Percentiles rank a stretch among this genome's conserved stretches.
Conservation (phyloP, 2,797 vertebrate species). For the Pseudomugil gertrudae region DNA sequence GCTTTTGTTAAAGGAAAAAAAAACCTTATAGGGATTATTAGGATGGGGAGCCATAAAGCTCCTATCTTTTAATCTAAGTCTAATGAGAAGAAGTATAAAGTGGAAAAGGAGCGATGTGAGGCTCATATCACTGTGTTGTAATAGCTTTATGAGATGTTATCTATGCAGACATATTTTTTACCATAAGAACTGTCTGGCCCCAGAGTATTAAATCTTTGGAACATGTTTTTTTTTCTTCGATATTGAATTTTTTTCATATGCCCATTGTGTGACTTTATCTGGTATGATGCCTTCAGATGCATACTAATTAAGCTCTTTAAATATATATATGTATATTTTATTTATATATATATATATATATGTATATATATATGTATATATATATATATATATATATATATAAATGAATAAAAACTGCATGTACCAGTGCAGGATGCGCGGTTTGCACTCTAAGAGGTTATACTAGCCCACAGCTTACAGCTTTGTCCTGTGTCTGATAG, state of each 20-base stretch:
- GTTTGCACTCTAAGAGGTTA: conserved; percentile 8
- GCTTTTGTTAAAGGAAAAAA: neutral
- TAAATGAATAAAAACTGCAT: no score
- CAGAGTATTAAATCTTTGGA: conserved; percentile 6
- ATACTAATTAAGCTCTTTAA: neutral
- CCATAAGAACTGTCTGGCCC: neutral
- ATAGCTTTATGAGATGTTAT: conserved; percentile 2
- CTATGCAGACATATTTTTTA: conserved; percentile 28
- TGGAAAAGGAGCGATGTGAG: neutral
- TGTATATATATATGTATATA: no score
- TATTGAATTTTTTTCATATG: neutral
- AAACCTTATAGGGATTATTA: conserved; percentile 4
- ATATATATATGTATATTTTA: no score
- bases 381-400: no score
- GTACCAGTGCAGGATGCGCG: neutral
- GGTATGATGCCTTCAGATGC: neutral
- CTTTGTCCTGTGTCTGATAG: conserved; percentile 8
- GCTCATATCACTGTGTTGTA: neutral
- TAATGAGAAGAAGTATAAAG: neutral
- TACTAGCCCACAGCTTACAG: neutral
- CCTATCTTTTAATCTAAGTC: conserved; percentile 8
- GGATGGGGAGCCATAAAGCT: conserved; percentile 8
- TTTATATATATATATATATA: no score
- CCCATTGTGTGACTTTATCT: neutral
- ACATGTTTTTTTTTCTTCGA: neutral